Conservation (phyloP, 1,140 invertebrate genomes). For the Cylas formicarius region DNA sequence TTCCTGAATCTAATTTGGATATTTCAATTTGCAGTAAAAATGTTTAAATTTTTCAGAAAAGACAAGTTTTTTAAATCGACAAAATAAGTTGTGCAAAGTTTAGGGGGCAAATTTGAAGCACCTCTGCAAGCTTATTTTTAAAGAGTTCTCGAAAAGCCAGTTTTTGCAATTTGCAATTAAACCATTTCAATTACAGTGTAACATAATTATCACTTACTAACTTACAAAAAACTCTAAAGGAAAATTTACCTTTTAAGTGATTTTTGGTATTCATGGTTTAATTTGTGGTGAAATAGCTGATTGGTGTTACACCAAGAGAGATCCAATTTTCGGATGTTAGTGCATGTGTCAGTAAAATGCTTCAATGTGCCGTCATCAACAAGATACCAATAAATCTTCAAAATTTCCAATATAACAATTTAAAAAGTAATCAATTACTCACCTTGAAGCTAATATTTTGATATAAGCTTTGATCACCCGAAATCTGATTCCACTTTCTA, state of each 20-base stretch:
- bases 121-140: no score
- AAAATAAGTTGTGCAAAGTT: no score
- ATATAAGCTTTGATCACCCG: constrained; percentile 69
- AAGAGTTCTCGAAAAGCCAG: no score
- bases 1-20: no score
- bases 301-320: constrained; percentile 78
- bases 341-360: constrained; percentile 51
- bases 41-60: no score
- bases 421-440: constrained; percentile 26
- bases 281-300: constrained; percentile 35
- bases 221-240: no score
- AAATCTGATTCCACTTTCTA: constrained; percentile 63
- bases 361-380: constrained; percentile 44
- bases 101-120: no score
- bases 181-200: no score
- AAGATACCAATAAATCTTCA: constrained; percentile 51
- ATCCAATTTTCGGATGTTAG: constrained; percentile 68
- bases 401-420: constrained; percentile 31
- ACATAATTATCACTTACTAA: no score
- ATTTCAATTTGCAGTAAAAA: no score
- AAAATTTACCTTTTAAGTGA: constrained; percentile 11
- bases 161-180: no score
- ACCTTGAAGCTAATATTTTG: constrained; percentile 70
- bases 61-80: no score
- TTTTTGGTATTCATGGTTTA: constrained; percentile 12